Evolutionary conservation across 2,797 vertebrate genomes (phyloP).

Genomic region (Dermochelys coriacea): DNA sequence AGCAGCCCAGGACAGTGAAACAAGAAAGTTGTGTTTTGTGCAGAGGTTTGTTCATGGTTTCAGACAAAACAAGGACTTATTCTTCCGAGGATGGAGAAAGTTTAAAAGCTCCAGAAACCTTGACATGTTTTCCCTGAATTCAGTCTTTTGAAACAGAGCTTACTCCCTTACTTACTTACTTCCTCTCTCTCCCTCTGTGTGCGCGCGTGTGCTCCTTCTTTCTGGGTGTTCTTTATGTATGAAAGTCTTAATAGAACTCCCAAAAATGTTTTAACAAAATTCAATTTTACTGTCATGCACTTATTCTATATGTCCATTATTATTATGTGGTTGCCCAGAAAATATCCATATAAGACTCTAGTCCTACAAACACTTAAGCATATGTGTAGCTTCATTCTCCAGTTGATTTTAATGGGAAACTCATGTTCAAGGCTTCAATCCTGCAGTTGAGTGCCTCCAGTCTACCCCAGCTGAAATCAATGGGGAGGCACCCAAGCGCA

Average conservation of each 20-base stretch:
- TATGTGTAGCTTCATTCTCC: neutral
- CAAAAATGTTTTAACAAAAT: slow-evolving; percentile 9
- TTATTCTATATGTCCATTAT: neutral
- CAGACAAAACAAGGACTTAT: slow-evolving; percentile 19
- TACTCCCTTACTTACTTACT: too few species aligned
- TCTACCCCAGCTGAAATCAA: accelerated
- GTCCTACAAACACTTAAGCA: neutral
- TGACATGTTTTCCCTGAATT: neutral
- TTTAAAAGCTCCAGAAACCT: slow-evolving; percentile 34
- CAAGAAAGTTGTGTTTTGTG: slow-evolving; percentile 40
- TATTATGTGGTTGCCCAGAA: neutral
- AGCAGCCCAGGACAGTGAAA: slow-evolving; percentile 66
- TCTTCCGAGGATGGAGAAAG: slow-evolving; percentile 33
- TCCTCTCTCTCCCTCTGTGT: neutral
- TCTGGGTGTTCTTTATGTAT: neutral
- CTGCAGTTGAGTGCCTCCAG: neutral
- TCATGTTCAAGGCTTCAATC: neutral
- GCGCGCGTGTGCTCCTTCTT: neutral
- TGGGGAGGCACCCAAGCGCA: neutral
- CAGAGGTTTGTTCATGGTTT: slow-evolving; percentile 35
- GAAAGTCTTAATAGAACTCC: neutral
- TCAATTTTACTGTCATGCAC: neutral
- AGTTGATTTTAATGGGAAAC: neutral
- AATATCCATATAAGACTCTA: neutral
- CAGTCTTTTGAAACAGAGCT: slow-evolving; percentile 13